These are phyloP conservation scores for Hephaestus fuliginosus DNA, from an alignment of 2,797 vertebrate species.

Conservation along the genomic window DNA sequence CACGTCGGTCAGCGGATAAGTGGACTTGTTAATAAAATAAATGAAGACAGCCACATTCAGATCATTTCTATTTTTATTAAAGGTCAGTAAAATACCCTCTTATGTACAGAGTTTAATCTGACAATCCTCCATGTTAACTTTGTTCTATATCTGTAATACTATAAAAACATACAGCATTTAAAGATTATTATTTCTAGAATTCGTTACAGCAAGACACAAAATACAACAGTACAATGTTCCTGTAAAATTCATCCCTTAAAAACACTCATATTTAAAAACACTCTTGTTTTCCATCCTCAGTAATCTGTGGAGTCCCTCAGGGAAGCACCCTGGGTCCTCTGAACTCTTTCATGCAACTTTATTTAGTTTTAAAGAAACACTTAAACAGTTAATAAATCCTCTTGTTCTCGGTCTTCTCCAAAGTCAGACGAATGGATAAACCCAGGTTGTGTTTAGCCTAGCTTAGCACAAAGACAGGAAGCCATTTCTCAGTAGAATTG, in stretches of 20 bases:
- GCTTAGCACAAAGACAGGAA: constrained; percentile 7
- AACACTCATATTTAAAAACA: neutral
- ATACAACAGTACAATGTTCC: constrained; percentile 1
- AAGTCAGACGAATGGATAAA: neutral
- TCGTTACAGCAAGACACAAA: constrained; percentile 4
- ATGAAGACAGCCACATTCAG: neutral
- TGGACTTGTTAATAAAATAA: no score
- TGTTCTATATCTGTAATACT: constrained; percentile 48
- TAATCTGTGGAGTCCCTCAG: constrained; percentile 14
- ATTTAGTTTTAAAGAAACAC: neutral
- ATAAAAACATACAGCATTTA: constrained; percentile 53
- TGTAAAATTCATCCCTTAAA: neutral
- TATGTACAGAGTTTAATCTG: constrained; percentile 52
- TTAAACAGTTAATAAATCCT: neutral
- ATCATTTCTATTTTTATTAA: constrained; percentile 34
- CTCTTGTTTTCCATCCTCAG: neutral
- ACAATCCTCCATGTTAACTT: constrained; percentile 25
- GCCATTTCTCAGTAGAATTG: neutral
- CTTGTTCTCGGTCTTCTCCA: neutral
- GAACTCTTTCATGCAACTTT: neutral
- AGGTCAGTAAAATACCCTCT: constrained; percentile 56
- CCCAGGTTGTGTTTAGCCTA: neutral
- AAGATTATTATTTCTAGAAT: constrained; percentile 19
- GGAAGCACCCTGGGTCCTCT: neutral
- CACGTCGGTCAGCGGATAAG: no score